Base-by-base conservation (phyloP, 2,888 invertebrate species). In the Myopa testacea region DNA sequence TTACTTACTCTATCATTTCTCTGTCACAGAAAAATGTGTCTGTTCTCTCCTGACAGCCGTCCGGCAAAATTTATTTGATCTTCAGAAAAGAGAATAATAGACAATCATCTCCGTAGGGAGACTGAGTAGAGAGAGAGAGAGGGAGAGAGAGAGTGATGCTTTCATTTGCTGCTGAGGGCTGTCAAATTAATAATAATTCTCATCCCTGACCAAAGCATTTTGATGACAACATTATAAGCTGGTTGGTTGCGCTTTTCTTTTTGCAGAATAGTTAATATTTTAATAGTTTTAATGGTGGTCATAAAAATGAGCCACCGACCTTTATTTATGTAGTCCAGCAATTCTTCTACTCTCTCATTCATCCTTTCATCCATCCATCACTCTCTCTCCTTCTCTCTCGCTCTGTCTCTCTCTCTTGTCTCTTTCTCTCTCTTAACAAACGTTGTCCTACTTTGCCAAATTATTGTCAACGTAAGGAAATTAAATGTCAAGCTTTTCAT, bases 401-500 rank as follows among this genome's bases (percentile, higher is more conserved):
- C 3, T 19, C 26, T 26, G 26, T 45, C 10, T 10, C 45, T 34
- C 6, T 19, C 50, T 45, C 52, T 26, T 45, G 26, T 34, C 26
- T 19, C 58, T 26, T 34, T 34, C 16, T 37, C 37, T 52, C 26
- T 26, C 26, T 37, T 38, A 37, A 12, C 16, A 58, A 34, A 12
- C 34, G 19, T 26, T 63, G 40, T 8, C 45, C 45, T n/a, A 50
- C 38, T 60, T 62, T 68, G 68, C 68, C 68, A 75, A 75, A 75
- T 69, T 69, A 60, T 58, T 58, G 68, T 69, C 69, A 69, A 60
- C 40, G 40, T 45, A n/a, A 40, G 68, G 60, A 75, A 69, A 75
- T 75, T 75, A 75, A 73, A 72, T 72, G 77, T 77, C 68, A 73
- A 71, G 26, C 26, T 72, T 67, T 65, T 58, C 60, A 60, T 60